phyloP scores from a whole-genome alignment of 2,888 invertebrate genomes.

The Enchytraeus crypticus region DNA sequence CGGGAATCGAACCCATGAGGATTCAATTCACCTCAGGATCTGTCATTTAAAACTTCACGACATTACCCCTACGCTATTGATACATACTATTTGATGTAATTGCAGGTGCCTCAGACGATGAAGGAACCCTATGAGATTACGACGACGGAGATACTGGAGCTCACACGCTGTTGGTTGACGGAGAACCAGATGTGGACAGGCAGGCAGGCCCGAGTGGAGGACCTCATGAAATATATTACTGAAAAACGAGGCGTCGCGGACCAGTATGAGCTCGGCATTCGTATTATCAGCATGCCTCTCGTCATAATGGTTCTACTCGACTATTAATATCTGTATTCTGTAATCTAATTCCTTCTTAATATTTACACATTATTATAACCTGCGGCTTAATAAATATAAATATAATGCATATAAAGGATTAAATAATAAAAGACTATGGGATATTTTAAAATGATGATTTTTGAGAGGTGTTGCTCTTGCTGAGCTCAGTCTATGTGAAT shows the following conservation, averaged over 20 bases:
- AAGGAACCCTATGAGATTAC: slow-evolving; percentile 38
- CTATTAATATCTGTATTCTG: not conserved
- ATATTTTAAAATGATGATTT: too few species aligned
- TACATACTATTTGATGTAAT: too few species aligned
- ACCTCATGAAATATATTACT: slow-evolving; percentile 37
- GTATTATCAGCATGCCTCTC: slow-evolving; percentile 38
- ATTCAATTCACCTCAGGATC: too few species aligned
- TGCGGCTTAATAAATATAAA: too few species aligned
- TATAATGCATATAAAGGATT: too few species aligned
- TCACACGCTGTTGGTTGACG: slow-evolving; percentile 32
- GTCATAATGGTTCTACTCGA: slow-evolving; percentile 34
- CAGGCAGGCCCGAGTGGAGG: slow-evolving; percentile 30
- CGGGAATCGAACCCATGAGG: too few species aligned
- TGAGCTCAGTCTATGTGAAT: too few species aligned
- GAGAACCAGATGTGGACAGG: slow-evolving; percentile 35
- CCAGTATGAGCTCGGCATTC: slow-evolving; percentile 38
- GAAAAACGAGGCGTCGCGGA: slow-evolving; percentile 29
- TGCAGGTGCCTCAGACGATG: slow-evolving; percentile 35
- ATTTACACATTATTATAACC: too few species aligned
- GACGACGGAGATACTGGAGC: slow-evolving; percentile 35
- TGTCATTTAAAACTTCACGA: too few species aligned
- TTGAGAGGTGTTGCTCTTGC: too few species aligned
- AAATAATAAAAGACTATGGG: too few species aligned
- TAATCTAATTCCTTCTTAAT: not conserved
- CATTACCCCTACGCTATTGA: too few species aligned